A percentile compares a stretch with the other conserved stretches of the same genome.
Conservation (phyloP, 1,140 invertebrate genomes). For the Dufourea novaeangliae region DNA sequence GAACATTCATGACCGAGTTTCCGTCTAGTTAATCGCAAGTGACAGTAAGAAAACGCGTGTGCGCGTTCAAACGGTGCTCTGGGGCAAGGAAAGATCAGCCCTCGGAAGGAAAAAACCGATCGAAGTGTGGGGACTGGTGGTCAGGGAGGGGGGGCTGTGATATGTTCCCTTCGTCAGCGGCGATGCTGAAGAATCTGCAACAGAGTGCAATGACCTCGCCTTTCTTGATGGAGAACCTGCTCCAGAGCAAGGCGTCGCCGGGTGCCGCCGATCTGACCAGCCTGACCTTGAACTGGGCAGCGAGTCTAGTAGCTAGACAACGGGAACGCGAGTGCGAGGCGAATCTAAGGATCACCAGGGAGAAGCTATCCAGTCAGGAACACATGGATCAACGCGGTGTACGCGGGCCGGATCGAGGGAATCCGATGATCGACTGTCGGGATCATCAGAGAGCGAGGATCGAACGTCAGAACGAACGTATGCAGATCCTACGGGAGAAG, state of each 20-base stretch:
- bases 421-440: slow-evolving; percentile 52
- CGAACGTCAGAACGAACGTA: slow-evolving; percentile 52
- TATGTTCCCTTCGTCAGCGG: slow-evolving; percentile 79
- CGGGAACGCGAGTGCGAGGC: slow-evolving; percentile 74
- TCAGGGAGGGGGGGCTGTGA: slow-evolving; percentile 51
- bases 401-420: slow-evolving; percentile 25
- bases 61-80: too few species aligned
- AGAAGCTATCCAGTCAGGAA: slow-evolving; percentile 40
- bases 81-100: background rate
- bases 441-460: slow-evolving; percentile 54
- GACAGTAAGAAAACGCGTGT: too few species aligned
- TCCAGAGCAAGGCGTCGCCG: slow-evolving; percentile 78
- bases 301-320: slow-evolving; percentile 76
- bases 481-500: slow-evolving; percentile 58
- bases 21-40: too few species aligned
- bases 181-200: slow-evolving; percentile 80
- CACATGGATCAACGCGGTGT: slow-evolving; percentile 52
- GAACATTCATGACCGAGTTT: too few species aligned
- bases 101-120: background rate
- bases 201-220: slow-evolving; percentile 79
- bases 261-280: slow-evolving; percentile 75
- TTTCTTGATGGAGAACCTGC: slow-evolving; percentile 83
- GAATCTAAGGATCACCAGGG: slow-evolving; percentile 41
- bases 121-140: background rate
- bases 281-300: slow-evolving; percentile 78